Percentiles rank a stretch among this genome's conserved stretches.
Conservation (phyloP, 2,797 vertebrate genomes). For the Pachyuromys duprasi region DNA sequence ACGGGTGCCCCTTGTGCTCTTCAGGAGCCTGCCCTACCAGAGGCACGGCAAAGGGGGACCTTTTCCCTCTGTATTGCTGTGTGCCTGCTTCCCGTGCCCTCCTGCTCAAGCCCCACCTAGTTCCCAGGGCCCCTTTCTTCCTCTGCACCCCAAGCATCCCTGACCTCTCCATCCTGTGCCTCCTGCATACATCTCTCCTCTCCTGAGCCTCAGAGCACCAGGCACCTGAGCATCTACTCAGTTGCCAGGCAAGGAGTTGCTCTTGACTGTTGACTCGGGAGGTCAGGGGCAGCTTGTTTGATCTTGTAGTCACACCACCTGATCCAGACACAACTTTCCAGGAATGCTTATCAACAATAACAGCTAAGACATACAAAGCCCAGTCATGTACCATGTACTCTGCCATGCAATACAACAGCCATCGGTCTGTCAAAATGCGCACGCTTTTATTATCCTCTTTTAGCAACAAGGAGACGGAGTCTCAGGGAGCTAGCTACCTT, state of each 20-base stretch:
- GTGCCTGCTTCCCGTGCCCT: background rate
- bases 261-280: background rate
- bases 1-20: background rate
- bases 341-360: background rate
- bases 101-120: background rate
- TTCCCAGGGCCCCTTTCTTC: background rate
- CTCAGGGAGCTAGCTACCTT: background rate
- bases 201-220: background rate
- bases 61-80: background rate
- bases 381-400: background rate
- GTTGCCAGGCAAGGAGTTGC: background rate
- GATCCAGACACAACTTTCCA: background rate
- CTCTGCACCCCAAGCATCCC: background rate
- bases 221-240: background rate
- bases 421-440: background rate
- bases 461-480: background rate
- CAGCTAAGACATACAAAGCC: background rate
- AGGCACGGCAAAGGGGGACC: background rate
- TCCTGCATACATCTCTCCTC: background rate
- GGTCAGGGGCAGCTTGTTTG: background rate
- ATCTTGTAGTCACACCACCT: background rate
- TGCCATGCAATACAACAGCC: background rate
- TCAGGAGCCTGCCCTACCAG: too few relatives aligned
- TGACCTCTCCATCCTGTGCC: background rate
- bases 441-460: background rate